Evolutionary conservation across 2,797 vertebrate species (phyloP).

Genomic region (Acrocephalus scirpaceus): DNA sequence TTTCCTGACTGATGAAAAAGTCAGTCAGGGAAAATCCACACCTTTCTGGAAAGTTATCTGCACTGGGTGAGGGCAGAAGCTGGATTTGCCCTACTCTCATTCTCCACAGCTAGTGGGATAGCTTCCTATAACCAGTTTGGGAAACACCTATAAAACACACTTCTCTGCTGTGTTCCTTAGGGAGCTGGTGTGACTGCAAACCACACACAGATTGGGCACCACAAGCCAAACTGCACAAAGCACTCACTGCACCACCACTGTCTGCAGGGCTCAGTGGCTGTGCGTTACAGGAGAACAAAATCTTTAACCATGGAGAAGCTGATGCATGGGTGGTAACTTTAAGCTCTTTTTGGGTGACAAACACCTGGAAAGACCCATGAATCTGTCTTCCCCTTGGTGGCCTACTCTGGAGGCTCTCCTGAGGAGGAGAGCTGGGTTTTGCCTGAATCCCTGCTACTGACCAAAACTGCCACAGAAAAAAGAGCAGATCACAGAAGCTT

Average conservation of each 20-base stretch:
- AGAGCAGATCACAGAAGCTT: neutral
- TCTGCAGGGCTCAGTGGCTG: neutral
- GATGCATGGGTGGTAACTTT: neutral
- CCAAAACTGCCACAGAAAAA: neutral
- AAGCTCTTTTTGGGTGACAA: neutral
- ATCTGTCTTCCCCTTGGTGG: neutral
- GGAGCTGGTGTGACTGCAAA: neutral
- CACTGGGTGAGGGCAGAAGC: neutral
- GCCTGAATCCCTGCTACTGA: neutral
- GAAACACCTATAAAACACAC: neutral
- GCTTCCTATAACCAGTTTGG: neutral
- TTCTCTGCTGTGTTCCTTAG: fast-evolving
- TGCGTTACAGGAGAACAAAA: neutral
- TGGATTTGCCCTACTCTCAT: neutral
- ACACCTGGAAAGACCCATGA: neutral
- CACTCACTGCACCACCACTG: fast-evolving
- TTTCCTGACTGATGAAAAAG: neutral
- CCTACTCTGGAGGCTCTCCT: neutral
- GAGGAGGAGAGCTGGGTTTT: neutral
- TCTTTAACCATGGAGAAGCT: neutral
- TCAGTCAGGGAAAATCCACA: neutral
- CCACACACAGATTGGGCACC: no score
- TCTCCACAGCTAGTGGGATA: neutral
- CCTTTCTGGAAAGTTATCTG: neutral
- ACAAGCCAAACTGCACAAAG: neutral